Evolutionary conservation across 1,140 invertebrate genomes (phyloP).

Genomic region (Temnothorax longispinosus): DNA sequence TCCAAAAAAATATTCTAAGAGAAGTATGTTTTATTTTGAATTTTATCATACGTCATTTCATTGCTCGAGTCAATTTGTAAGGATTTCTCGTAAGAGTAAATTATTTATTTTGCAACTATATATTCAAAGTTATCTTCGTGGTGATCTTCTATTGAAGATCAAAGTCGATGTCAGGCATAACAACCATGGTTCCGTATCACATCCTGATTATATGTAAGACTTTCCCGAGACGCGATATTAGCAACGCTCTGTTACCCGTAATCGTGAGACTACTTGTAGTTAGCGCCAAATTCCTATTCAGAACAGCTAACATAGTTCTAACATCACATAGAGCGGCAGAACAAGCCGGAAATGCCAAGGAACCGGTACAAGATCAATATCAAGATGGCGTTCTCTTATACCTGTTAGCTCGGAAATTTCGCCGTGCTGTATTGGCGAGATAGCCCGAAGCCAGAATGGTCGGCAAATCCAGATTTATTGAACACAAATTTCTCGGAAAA

Average conservation of each 20-base stretch:
- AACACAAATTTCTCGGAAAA: conserved; percentile 31
- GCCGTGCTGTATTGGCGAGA: conserved; percentile 21
- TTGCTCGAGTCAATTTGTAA: too few species aligned
- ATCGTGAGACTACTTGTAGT: conserved; percentile 56
- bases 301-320: conserved; percentile 58
- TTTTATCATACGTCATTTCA: not conserved
- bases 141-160: not conserved
- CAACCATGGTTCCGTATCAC: conserved; percentile 22
- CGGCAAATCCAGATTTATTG: conserved; percentile 39
- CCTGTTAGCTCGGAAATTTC: conserved; percentile 30
- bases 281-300: conserved; percentile 56
- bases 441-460: conserved; percentile 2
- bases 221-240: conserved; percentile 46
- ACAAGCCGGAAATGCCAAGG: conserved; percentile 53
- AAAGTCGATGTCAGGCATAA: not conserved
- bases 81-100: not conserved
- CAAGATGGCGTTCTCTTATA: conserved; percentile 37
- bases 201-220: conserved; percentile 47
- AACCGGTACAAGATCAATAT: conserved; percentile 48
- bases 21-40: not conserved
- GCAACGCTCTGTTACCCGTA: conserved; percentile 51
- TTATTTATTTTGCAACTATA: not conserved
- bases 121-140: not conserved
- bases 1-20: not conserved
- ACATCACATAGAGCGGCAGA: conserved; percentile 42